These are phyloP conservation scores for Platanista minor DNA, from an alignment of 2,113 vertebrate genomes.

Conservation along the genomic window DNA sequence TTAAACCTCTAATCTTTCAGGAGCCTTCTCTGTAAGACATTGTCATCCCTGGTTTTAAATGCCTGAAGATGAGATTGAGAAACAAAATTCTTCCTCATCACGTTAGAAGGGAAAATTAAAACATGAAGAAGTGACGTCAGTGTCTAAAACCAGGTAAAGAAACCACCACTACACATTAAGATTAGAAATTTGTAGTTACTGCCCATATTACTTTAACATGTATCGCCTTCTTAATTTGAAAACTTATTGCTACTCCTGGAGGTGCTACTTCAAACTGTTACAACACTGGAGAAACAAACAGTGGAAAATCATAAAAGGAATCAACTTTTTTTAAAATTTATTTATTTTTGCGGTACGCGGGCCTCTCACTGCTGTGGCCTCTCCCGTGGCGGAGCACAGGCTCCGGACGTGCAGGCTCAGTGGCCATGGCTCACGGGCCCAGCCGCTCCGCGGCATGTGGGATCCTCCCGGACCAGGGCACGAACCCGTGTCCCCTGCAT, in stretches of 20 bases:
- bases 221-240: background rate
- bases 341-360: no score
- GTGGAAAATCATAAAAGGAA: background rate
- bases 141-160: background rate
- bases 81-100: background rate
- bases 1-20: background rate
- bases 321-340: no score
- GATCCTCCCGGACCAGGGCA: no score
- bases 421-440: no score
- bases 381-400: no score
- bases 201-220: background rate
- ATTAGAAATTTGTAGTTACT: background rate
- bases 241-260: background rate
- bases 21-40: background rate
- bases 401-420: no score
- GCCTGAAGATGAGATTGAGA: background rate
- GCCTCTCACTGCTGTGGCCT: no score
- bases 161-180: background rate
- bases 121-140: background rate
- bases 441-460: no score
- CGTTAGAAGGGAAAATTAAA: background rate
- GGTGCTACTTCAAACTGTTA: background rate
- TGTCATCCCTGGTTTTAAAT: background rate
- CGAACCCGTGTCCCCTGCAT: no score
- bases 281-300: background rate